Evolutionary conservation across 2,113 vertebrate genomes (phyloP).

Genomic region (Egretta garzetta): DNA sequence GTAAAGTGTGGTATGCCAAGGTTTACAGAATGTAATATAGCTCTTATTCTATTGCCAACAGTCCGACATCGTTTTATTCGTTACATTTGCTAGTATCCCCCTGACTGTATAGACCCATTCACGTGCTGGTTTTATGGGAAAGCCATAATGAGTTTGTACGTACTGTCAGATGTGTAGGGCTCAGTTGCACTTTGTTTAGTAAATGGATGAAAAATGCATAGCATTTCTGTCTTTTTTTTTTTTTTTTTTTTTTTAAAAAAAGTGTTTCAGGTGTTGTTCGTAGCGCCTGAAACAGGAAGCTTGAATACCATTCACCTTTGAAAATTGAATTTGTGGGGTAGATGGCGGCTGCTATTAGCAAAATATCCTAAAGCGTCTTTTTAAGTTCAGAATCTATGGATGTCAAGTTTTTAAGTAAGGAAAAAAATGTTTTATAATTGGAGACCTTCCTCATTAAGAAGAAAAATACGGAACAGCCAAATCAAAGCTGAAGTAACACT

Average conservation of each 20-base stretch:
- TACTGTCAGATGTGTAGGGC: constrained; percentile 77
- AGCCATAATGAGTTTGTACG: constrained; percentile 84
- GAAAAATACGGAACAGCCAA: not conserved
- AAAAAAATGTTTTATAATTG: not conserved
- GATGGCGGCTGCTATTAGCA: not conserved
- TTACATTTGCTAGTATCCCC: constrained; percentile 78
- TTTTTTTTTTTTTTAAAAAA: no score
- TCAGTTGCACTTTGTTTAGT: constrained; percentile 81
- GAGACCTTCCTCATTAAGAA: not conserved
- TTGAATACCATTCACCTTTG: not conserved
- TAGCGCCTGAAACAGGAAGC: constrained; percentile 10
- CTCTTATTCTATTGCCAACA: constrained; percentile 84
- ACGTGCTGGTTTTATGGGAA: constrained; percentile 73
- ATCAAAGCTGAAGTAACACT: not conserved
- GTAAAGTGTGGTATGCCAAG: constrained; percentile 89
- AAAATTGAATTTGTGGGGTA: not conserved
- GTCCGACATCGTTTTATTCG: constrained; percentile 77
- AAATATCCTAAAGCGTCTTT: not conserved
- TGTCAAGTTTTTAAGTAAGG: not conserved
- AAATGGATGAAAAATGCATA: constrained; percentile 56
- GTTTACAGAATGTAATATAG: constrained; percentile 95
- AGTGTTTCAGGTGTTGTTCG: constrained; percentile 15
- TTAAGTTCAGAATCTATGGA: not conserved
- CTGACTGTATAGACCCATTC: constrained; percentile 83
- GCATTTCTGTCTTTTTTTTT: not conserved